Base-by-base conservation (phyloP, 2,888 invertebrate genomes). In the Volucella bombylans region DNA sequence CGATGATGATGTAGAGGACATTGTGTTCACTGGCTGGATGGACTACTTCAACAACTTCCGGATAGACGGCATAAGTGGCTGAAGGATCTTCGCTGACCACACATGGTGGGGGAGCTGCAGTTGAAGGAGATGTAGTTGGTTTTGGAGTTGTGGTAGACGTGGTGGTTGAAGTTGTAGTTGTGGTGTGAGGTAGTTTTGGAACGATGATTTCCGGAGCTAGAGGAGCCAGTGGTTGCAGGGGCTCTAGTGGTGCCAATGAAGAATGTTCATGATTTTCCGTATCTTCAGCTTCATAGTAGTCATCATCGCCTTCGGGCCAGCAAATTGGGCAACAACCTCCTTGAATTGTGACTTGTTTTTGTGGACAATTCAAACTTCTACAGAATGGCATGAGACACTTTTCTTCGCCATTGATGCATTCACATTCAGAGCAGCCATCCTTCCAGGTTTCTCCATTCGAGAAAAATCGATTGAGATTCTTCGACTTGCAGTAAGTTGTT, bases 291-390 rank as follows among this genome's bases (percentile, higher is more conserved):
- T 83, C 86, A 0, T 76, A 73, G 39, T 61, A 71, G 45, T 86
- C 55, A 14, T 77, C 55, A 8, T 54, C 50, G 0, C 74, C 85
- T 12, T 73, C 86, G 6, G 91, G 91, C 91, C 91, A 91, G 76
- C 91, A 91, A 31, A 90, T 88, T 9, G 91, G 91, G 71, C 91
- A 91, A 68, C 91, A 91, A 55, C 88, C 88, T 62, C 89, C 89
- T 73, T 89, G 89, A 0, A 90, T 80, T 14, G 81, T 87, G 6
- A 91, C 89, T 86, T 90, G 90, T 12, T 90, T 88, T 23, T 88
- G 86, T 39, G 90, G 90, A 62, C 91, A 91, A 65, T 88, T 89
- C 61, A 91, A 87, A 14, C 88, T 88, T 12, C 88, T 88, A 59
- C 91, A 91, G 43, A 90, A 88, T 9, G 90, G 88, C 38, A 89